Base-by-base conservation (phyloP, 1,140 invertebrate species). In the Brachionus manjavacas region DNA sequence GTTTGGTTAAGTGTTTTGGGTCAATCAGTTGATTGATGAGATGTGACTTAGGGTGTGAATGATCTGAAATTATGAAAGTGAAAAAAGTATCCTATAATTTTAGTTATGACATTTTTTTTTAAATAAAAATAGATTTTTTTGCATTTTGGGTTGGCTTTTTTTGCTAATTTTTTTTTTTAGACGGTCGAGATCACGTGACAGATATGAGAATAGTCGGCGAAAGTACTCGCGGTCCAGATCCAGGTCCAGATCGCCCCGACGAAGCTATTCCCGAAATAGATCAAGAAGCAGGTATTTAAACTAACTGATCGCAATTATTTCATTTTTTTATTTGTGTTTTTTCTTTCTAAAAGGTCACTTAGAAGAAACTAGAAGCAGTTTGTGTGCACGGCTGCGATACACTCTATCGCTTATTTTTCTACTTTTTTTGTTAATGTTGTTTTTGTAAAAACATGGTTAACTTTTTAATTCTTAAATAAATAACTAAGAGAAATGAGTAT, bases 231-330 rank as follows among this genome's bases (percentile, higher is more conserved):
- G 72, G 4, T 76, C 72, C 25, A 76, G 43, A n/a, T 74, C 70
- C 11, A 76, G 72, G 20, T 74, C 70, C 2, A 39, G 70, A 72
- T 72, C 68, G 20, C 41, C 39, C 0, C 46, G 72, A 76, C 46
- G 72, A 49, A 76, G 72, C 41, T 76, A 76, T 49, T 76, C 72
- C 2, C 46, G 72, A 31, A 76, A 76, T 31, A 76, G 72, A 31
- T 76, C 72, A 12, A 76, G 72, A 49, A 76, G 72, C 70, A 74
- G 70, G 70, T 74, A 74, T 0, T 70, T 28, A 1, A 35, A n/a
- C n/a, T 35, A 7, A 35, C 4, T 35, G 7, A 35, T 35, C 31
- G 3, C 4, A 35, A 35, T 35, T 0, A 35, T 6, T 35, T 35
- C 31, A 35, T 35, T 4, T 35, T 35, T 35, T 35, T 35, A 7